Percentiles rank a stretch among this genome's conserved stretches.
phyloP scores from a whole-genome alignment of 2,113 vertebrate genomes.

The Psilopogon haemacephalus region DNA sequence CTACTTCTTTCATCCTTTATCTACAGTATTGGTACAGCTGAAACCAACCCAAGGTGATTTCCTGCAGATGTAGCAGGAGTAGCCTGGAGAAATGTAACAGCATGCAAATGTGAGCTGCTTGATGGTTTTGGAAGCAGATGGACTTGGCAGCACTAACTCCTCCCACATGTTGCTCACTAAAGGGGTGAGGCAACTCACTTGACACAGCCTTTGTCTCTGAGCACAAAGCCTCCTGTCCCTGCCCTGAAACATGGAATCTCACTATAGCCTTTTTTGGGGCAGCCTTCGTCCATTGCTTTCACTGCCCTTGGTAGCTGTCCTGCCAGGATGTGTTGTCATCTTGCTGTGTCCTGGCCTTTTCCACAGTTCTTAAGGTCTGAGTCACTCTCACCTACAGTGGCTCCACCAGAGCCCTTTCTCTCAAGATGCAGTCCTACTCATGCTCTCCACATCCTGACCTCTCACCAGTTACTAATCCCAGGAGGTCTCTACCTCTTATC shows the following conservation, averaged over 20 bases:
- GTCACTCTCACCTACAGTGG: not conserved
- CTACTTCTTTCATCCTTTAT: not conserved
- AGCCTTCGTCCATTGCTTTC: not conserved
- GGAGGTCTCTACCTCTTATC: constrained; percentile 1
- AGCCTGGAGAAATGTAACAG: not conserved
- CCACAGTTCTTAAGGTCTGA: not conserved
- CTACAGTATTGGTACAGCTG: not conserved
- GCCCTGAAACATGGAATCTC: not conserved
- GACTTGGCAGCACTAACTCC: not conserved
- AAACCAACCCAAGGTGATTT: not conserved
- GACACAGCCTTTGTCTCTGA: not conserved
- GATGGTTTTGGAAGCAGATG: not conserved
- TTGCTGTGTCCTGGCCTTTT: not conserved
- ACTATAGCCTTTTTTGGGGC: not conserved
- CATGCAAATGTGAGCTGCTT: not conserved
- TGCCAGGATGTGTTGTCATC: not conserved
- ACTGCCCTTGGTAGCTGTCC: not conserved
- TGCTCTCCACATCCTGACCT: not conserved
- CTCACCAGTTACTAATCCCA: not conserved
- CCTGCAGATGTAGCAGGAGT: not conserved
- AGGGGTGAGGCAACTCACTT: not conserved
- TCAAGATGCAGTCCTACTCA: not conserved
- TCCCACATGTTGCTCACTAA: not conserved
- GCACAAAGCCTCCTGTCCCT: not conserved
- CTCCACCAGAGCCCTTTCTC: not conserved